Evolutionary conservation across 1,140 invertebrate genomes (phyloP).

Genomic region (Cydia pomonella): DNA sequence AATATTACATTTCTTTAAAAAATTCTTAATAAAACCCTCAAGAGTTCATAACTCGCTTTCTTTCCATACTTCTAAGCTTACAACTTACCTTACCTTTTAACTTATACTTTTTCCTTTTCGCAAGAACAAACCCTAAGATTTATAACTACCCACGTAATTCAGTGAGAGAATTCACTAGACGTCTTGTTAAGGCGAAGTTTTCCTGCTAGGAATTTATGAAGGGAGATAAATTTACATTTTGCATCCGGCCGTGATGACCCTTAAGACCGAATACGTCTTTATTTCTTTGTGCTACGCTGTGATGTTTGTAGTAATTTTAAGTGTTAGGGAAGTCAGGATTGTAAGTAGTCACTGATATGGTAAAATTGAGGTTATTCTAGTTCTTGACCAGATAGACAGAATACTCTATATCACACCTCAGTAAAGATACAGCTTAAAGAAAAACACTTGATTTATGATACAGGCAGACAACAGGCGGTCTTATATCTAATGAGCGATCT

Average conservation of each 20-base stretch:
- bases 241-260: slow-evolving; percentile 33
- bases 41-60: not conserved
- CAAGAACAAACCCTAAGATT: slow-evolving; percentile 35
- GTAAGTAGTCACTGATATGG: too few species aligned
- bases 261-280: slow-evolving; percentile 19
- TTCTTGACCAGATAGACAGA: too few species aligned
- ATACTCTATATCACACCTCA: too few species aligned
- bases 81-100: slow-evolving; percentile 4
- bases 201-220: slow-evolving; percentile 33
- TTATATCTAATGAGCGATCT: too few species aligned
- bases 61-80: not conserved
- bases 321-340: too few species aligned
- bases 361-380: too few species aligned
- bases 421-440: too few species aligned
- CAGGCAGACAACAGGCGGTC: too few species aligned
- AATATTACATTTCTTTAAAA: not conserved
- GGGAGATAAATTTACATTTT: slow-evolving; percentile 36
- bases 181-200: slow-evolving; percentile 36
- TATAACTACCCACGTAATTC: slow-evolving; percentile 36
- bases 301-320: too few species aligned
- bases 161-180: slow-evolving; percentile 28
- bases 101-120: slow-evolving; percentile 25
- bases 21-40: not conserved
- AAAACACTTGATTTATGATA: too few species aligned
- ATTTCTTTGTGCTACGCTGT: not conserved